A percentile compares a stretch with the other conserved stretches of the same genome.
Evolutionary conservation across 1,140 invertebrate species (phyloP).

Genomic region (Drosophila mauritiana): DNA sequence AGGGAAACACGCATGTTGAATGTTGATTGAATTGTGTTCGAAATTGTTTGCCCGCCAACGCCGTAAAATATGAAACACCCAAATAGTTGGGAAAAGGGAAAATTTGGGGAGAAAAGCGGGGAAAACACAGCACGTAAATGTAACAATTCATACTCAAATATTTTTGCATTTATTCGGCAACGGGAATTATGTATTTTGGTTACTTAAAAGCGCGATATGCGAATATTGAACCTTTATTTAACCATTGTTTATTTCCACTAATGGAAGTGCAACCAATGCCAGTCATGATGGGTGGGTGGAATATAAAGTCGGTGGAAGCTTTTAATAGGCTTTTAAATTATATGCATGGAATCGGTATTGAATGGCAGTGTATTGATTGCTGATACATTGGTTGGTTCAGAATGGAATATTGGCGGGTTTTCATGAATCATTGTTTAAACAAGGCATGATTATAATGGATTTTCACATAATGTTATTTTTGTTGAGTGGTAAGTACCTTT

Average conservation of each 20-base stretch:
- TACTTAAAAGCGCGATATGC: conserved; percentile 70
- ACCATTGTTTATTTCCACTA: conserved; percentile 28
- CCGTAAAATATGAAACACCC: conserved; percentile 67
- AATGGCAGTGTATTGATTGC: background rate
- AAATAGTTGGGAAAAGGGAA: conserved; percentile 15
- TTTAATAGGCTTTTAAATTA: conserved; percentile 4
- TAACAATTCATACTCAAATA: conserved; percentile 75
- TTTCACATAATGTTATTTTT: background rate
- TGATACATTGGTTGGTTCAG: background rate
- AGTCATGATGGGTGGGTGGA: background rate
- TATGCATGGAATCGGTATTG: background rate
- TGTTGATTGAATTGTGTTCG: conserved; percentile 81
- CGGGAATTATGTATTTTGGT: conserved; percentile 69
- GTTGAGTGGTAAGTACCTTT: background rate
- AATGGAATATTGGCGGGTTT: background rate
- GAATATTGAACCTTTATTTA: conserved; percentile 57
- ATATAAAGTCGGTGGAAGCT: background rate
- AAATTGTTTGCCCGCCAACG: conserved; percentile 72
- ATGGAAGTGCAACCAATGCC: conserved; percentile 12
- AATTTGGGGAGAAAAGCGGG: background rate
- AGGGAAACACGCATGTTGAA: conserved; percentile 56
- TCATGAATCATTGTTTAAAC: background rate
- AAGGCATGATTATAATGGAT: background rate
- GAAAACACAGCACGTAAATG: conserved; percentile 52
- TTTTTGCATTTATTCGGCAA: conserved; percentile 57